These are phyloP conservation scores for Carassius carassius DNA, from an alignment of 2,113 vertebrate species.

Conservation along the genomic window DNA sequence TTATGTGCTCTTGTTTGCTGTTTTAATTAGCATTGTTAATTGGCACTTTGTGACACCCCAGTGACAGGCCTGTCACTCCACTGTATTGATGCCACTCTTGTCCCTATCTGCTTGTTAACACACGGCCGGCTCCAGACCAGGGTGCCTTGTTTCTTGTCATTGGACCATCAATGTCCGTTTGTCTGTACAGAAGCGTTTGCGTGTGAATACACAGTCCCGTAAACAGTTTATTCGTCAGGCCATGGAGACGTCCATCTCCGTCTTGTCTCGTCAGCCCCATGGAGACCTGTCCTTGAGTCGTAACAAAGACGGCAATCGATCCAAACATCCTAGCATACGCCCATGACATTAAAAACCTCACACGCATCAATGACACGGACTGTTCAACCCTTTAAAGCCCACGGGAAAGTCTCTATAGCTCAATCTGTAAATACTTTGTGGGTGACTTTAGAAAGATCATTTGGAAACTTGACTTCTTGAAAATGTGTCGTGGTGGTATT, in stretches of 20 bases:
- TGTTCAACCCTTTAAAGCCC: constrained; percentile 14
- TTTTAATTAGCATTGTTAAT: constrained; percentile 98
- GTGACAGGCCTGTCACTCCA: constrained; percentile 80
- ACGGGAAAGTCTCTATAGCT: background rate
- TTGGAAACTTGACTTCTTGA: background rate
- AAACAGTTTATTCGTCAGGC: constrained; percentile 72
- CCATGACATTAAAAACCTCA: constrained; percentile 65
- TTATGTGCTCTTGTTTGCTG: constrained; percentile 81
- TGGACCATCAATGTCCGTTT: constrained; percentile 60
- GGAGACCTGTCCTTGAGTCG: constrained; percentile 71
- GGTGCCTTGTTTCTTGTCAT: constrained; percentile 61
- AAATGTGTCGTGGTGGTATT: no score
- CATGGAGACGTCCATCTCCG: constrained; percentile 51
- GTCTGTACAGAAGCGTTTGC: constrained; percentile 59
- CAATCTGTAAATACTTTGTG: background rate
- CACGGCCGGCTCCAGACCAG: constrained; percentile 64
- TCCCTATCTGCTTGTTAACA: constrained; percentile 77
- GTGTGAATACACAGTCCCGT: constrained; percentile 70
- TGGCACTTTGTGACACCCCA: constrained; percentile 87
- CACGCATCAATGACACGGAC: constrained; percentile 53
- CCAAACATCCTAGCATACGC: constrained; percentile 57
- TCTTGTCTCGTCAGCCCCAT: constrained; percentile 68
- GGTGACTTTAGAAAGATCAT: background rate
- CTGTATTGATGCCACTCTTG: constrained; percentile 74
- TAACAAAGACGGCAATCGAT: constrained; percentile 77